A percentile compares a stretch with the other conserved stretches of the same genome.
Conservation (phyloP, 1,140 invertebrate genomes). For the Bombus pyrosoma region DNA sequence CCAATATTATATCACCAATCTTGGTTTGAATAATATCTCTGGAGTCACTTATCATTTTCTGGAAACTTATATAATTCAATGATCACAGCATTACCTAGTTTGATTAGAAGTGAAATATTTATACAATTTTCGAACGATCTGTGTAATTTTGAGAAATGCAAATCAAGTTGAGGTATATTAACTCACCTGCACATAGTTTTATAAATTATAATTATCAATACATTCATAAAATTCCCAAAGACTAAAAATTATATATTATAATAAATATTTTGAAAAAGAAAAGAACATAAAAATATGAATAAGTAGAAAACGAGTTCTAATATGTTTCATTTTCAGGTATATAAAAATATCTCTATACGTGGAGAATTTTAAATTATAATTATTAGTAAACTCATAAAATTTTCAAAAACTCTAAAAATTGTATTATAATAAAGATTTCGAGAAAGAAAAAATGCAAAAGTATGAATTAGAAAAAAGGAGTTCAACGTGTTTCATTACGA, state of each 20-base stretch:
- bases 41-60: background rate
- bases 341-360: no score
- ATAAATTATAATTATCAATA: background rate
- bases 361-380: no score
- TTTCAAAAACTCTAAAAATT: no score
- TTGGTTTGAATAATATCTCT: background rate
- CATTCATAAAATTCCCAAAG: no score
- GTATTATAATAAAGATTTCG: no score
- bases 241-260: background rate
- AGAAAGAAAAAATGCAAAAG: background rate
- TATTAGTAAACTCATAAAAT: no score
- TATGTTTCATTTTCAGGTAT: no score
- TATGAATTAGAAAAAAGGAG: background rate
- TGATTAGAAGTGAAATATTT: background rate
- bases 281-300: background rate
- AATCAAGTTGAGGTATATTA: background rate
- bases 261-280: background rate
- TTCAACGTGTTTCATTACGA: background rate
- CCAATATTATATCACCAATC: background rate
- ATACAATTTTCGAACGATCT: background rate
- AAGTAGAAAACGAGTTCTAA: background rate
- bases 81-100: background rate
- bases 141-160: background rate
- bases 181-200: background rate
- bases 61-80: background rate